phyloP scores from a whole-genome alignment of 2,888 invertebrate species.

The Sisyra nigra region DNA sequence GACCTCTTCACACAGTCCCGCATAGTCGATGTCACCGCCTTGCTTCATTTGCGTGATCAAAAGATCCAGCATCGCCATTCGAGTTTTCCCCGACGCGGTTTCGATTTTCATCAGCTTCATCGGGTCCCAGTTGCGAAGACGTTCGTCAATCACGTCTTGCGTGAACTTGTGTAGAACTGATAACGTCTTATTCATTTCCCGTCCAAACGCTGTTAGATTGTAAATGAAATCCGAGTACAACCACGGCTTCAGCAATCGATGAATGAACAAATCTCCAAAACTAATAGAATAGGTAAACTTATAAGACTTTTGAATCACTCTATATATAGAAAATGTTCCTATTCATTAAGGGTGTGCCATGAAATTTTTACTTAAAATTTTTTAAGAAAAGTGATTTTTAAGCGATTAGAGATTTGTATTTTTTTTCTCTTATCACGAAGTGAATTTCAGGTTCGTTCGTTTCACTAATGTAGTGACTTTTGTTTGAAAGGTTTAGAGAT shows the following conservation, averaged over 20 bases:
- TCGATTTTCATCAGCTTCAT: not conserved
- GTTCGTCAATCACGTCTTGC: slow-evolving; percentile 10
- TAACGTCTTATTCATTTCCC: slow-evolving; percentile 27
- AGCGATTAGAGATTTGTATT: too few species aligned
- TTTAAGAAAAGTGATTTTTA: too few species aligned
- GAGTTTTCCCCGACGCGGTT: slow-evolving; percentile 22
- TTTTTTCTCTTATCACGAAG: too few species aligned
- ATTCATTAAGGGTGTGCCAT: too few species aligned
- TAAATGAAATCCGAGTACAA: slow-evolving; percentile 37
- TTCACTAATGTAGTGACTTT: too few species aligned
- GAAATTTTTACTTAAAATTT: too few species aligned
- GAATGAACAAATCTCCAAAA: slow-evolving; percentile 22
- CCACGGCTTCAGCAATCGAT: slow-evolving; percentile 36
- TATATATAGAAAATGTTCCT: too few species aligned
- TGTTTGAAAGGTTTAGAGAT: too few species aligned
- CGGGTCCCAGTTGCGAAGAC: slow-evolving; percentile 7
- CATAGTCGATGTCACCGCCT: slow-evolving; percentile 29
- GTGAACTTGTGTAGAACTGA: slow-evolving; percentile 16
- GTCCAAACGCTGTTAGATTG: slow-evolving; percentile 30
- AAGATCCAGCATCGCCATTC: slow-evolving; percentile 38
- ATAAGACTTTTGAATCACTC: too few species aligned
- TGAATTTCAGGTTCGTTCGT: too few species aligned
- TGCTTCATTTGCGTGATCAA: slow-evolving; percentile 31
- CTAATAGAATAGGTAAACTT: slow-evolving; percentile 8
- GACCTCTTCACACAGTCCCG: slow-evolving; percentile 27